phyloP scores from a whole-genome alignment of 2,888 invertebrate species.

The Lysandra bellargus region DNA sequence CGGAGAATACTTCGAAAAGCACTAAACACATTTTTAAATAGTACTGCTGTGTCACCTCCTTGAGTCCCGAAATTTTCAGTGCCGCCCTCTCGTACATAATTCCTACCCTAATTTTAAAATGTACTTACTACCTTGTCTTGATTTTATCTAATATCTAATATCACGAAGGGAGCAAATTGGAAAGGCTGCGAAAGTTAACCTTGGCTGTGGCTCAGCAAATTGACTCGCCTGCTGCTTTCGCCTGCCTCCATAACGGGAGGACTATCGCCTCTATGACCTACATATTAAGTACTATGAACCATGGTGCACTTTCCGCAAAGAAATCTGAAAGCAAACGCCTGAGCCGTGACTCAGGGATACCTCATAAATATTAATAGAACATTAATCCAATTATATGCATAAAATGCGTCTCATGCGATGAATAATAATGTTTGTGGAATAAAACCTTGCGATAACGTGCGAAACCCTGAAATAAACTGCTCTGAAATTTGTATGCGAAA shows the following conservation, averaged over 20 bases:
- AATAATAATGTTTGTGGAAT: slow-evolving; percentile 30
- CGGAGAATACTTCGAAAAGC: too few relatives aligned
- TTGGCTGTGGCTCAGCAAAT: slow-evolving; percentile 57
- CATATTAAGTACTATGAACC: slow-evolving; percentile 33
- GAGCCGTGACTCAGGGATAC: slow-evolving; percentile 55
- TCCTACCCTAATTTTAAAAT: too few relatives aligned
- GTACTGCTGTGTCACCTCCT: too few relatives aligned
- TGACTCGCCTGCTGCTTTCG: slow-evolving; percentile 57
- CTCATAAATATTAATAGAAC: slow-evolving; percentile 71
- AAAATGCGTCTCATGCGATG: slow-evolving; percentile 30
- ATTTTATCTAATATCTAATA: neutral
- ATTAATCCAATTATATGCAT: slow-evolving; percentile 44
- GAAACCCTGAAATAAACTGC: neutral
- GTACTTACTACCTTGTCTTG: neutral
- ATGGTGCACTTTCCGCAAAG: slow-evolving; percentile 32
- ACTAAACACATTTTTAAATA: too few relatives aligned
- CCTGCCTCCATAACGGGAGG: slow-evolving; percentile 42
- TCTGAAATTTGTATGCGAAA: neutral
- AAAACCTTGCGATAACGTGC: slow-evolving; percentile 43
- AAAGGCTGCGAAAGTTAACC: slow-evolving; percentile 71
- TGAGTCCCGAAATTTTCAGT: too few relatives aligned
- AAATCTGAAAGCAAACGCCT: slow-evolving; percentile 44
- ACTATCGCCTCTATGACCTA: slow-evolving; percentile 26
- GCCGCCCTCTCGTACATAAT: too few relatives aligned
- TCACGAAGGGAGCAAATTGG: slow-evolving; percentile 39